These are phyloP conservation scores for Bradynema listronoti DNA, from an alignment of 1,140 invertebrate species.

Conservation along the genomic window DNA sequence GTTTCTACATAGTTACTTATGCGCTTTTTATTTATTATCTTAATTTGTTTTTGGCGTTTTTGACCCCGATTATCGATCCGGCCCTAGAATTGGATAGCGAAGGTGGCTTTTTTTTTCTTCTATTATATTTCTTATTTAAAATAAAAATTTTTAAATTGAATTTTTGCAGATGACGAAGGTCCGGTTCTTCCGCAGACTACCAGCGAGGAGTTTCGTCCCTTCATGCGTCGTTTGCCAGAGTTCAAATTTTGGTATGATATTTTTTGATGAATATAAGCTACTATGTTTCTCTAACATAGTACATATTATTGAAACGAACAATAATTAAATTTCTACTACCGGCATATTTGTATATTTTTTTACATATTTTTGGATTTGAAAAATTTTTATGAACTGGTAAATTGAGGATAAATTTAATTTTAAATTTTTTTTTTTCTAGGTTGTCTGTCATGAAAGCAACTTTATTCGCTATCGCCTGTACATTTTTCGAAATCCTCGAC, in stretches of 20 bases:
- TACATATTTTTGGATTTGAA: too few species aligned
- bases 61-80: slow-evolving; percentile 97
- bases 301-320: too few species aligned
- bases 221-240: slow-evolving; percentile 92
- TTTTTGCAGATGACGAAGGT: slow-evolving; percentile 46
- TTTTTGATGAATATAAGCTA: too few species aligned
- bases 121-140: background rate
- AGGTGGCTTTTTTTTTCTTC: slow-evolving; percentile 21
- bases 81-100: slow-evolving; percentile 52
- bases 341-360: too few species aligned
- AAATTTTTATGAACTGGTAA: too few species aligned
- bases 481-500: slow-evolving; percentile 95
- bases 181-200: slow-evolving; percentile 74
- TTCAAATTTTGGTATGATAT: slow-evolving; percentile 88
- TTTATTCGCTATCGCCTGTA: slow-evolving; percentile 80
- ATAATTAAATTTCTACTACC: too few species aligned
- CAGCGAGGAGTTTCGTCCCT: slow-evolving; percentile 95
- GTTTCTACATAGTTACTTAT: slow-evolving; percentile 99
- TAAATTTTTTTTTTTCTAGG: slow-evolving; percentile 52
- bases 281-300: too few species aligned
- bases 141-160: background rate
- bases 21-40: slow-evolving; percentile 96
- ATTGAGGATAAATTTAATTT: background rate
- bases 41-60: slow-evolving; percentile 97
- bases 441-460: slow-evolving; percentile 90